Conservation (phyloP, 92 coral and sea anemone species). For the Epizoanthus stellaris region DNA sequence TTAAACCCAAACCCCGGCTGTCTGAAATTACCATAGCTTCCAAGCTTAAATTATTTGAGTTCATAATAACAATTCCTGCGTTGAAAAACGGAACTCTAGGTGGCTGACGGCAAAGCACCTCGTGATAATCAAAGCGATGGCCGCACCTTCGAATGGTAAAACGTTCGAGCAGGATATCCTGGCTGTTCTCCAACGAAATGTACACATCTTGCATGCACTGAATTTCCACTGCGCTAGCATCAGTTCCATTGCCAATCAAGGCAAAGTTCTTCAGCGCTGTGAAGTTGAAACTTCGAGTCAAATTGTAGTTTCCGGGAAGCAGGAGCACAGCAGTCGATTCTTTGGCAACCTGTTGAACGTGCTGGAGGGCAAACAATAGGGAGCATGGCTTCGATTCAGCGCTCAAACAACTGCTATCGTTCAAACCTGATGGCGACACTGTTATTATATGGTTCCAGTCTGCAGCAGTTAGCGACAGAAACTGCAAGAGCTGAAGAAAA, state of each 20-base stretch:
- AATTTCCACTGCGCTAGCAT: slow-evolving; percentile 52
- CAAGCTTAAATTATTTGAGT: slow-evolving; percentile 63
- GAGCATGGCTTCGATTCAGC: slow-evolving; percentile 14
- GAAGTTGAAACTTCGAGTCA: slow-evolving; percentile 60
- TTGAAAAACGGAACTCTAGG: slow-evolving; percentile 46
- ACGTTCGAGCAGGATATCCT: slow-evolving; percentile 55
- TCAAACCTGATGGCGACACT: slow-evolving; percentile 3
- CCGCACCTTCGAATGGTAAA: slow-evolving; percentile 75
- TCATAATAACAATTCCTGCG: slow-evolving; percentile 68
- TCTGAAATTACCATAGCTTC: slow-evolving; percentile 49
- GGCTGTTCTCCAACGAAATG: slow-evolving; percentile 68
- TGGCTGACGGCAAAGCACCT: slow-evolving; percentile 8
- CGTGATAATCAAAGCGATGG: not conserved
- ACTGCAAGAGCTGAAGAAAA: not conserved
- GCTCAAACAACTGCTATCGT: slow-evolving; percentile 12
- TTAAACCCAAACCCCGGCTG: slow-evolving; percentile 79
- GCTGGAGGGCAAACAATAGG: slow-evolving; percentile 13
- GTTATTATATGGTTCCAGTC: not conserved
- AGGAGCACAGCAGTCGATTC: not conserved
- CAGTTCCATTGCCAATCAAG: slow-evolving; percentile 44
- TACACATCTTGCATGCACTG: slow-evolving; percentile 64
- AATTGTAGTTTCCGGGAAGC: slow-evolving; percentile 57
- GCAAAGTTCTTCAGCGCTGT: slow-evolving; percentile 41
- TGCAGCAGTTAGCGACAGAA: not conserved
- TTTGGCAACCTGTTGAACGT: slow-evolving; percentile 8